A percentile compares a stretch with the other conserved stretches of the same genome.
Conservation (phyloP, 2,888 invertebrate species). For the Apamea anceps region DNA sequence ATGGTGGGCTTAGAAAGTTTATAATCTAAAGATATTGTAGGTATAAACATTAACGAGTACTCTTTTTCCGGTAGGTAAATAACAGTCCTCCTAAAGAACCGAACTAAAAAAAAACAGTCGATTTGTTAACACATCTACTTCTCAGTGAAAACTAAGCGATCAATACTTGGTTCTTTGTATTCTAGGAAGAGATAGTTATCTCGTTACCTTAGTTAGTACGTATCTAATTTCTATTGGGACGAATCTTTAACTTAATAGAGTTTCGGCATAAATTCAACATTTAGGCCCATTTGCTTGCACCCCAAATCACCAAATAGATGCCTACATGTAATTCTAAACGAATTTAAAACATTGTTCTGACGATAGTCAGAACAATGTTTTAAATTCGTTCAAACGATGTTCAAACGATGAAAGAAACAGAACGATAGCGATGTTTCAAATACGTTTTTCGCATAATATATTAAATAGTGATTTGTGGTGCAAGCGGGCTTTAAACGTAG, state of each 20-base stretch:
- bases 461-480: not conserved
- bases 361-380: too few species aligned
- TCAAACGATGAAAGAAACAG: not conserved
- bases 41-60: not conserved
- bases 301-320: not conserved
- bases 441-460: not conserved
- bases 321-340: not conserved
- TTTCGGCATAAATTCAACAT: not conserved
- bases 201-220: not conserved
- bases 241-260: not conserved
- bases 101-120: not conserved
- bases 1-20: slow-evolving; percentile 18
- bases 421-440: not conserved
- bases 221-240: not conserved
- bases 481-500: not conserved
- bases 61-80: not conserved
- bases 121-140: not conserved
- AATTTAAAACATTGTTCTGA: not conserved
- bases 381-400: too few species aligned
- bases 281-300: not conserved
- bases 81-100: not conserved
- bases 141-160: not conserved
- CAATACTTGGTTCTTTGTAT: not conserved
- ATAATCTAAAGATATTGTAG: not conserved
- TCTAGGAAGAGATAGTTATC: not conserved